phyloP scores from a whole-genome alignment of 2,797 vertebrate species.

The Alosa sapidissima region DNA sequence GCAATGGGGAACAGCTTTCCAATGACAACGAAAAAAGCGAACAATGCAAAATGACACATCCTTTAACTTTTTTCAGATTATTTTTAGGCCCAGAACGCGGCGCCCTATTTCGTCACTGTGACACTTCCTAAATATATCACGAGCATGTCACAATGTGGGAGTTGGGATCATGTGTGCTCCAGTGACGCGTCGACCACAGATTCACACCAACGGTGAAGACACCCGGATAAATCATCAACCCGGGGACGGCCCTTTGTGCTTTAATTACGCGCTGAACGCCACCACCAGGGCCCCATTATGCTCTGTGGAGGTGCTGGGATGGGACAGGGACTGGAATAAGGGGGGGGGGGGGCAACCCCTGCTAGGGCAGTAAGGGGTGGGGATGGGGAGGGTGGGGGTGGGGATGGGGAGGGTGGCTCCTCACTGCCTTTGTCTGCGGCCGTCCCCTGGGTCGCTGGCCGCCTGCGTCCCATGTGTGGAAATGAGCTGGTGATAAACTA shows the following conservation, averaged over 20 bases:
- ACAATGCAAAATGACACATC: background rate
- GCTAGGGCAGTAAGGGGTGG: slow-evolving; percentile 52
- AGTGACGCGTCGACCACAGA: background rate
- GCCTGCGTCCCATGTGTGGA: slow-evolving; percentile 65
- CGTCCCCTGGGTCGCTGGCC: slow-evolving; percentile 66
- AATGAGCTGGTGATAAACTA: slow-evolving; percentile 73
- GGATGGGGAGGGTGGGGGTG: background rate
- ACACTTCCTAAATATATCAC: background rate
- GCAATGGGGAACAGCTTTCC: background rate
- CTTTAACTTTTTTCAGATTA: background rate
- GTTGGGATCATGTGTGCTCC: background rate
- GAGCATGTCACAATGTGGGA: background rate
- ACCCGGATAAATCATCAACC: slow-evolving; percentile 40
- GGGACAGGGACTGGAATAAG: slow-evolving; percentile 55
- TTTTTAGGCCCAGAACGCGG: background rate
- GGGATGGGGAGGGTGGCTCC: slow-evolving; percentile 30
- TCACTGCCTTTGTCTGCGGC: slow-evolving; percentile 67
- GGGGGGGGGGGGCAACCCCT: background rate
- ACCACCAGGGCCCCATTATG: slow-evolving; percentile 52
- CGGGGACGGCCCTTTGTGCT: slow-evolving; percentile 51
- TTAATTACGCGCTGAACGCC: slow-evolving; percentile 62
- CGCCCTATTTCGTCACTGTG: background rate
- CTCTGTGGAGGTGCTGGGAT: slow-evolving; percentile 57
- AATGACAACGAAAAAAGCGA: background rate
- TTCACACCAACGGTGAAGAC: slow-evolving; percentile 10